Evolutionary conservation across 1,140 invertebrate genomes (phyloP), one percentile per base, ranked within the genome.

Genomic region (Drosophila asahinai): DNA sequence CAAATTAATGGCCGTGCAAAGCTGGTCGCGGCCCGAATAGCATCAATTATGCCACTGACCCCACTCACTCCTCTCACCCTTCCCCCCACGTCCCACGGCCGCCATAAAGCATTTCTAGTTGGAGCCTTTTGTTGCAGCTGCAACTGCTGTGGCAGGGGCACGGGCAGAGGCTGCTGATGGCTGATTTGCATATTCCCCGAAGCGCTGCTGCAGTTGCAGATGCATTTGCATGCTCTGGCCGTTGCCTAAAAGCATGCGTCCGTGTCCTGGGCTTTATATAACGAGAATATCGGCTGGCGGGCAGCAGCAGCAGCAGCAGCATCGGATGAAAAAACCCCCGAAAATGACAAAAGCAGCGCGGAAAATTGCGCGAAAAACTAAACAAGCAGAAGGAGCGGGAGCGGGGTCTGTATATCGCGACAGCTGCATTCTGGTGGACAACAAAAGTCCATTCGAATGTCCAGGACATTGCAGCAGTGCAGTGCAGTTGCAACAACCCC

Each of bases 311-410:
- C 43, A 22, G 25, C 43, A 52, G 43, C 33, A 43, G 30, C 52
- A 43, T 27, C 19, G 52, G 59, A 77, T 40, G 52, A 78, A 76
- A 59, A 66, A 72, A 43, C 75, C 66, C 67, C 66, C 75, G 22
- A 77, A 86, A 86, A 74, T 81, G 77, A 83, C 84, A 89, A 87
- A 86, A 72, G 75, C 84, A 81, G 30, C 86, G 86, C 86, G 86
- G 86, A 89, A 89, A 89, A 89, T 90, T 84, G 78, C 86, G 86
- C 86, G 86, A 89, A 89, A 89, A 89, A 89, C 86, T 89, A 89
- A 89, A 90, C 86, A 80, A 72, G 79, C 68, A 47, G 51, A 36
- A 48, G 45, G 45, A 60, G 58, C n/a, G 17, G 36, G 9, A 19
- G 4, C 27, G 52, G 38, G 3, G 59, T 12, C 9, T 38, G 43